These are phyloP conservation scores for Polypedilum pembai DNA, from an alignment of 1,140 invertebrate species.

Conservation along the genomic window DNA sequence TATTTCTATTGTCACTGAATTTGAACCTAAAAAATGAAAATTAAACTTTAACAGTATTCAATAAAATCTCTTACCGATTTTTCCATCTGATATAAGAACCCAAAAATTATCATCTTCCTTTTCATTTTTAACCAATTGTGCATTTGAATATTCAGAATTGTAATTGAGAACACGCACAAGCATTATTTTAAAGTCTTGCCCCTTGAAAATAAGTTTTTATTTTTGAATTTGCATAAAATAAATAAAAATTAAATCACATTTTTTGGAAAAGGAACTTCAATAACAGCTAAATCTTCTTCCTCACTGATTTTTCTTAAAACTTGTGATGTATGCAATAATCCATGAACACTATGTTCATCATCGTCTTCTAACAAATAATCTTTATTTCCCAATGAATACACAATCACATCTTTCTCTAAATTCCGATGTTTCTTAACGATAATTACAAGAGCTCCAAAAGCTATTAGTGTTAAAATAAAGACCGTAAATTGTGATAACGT, in stretches of 20 bases:
- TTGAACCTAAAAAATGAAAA: not conserved
- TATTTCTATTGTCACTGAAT: not conserved
- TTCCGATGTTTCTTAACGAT: not conserved
- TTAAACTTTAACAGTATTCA: not conserved
- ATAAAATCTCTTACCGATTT: not conserved
- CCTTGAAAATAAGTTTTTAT: not conserved
- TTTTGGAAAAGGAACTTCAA: slow-evolving; percentile 5
- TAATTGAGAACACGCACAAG: not conserved
- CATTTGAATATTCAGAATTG: slow-evolving; percentile 8
- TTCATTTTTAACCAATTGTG: not conserved
- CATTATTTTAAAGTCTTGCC: not conserved
- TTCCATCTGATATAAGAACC: not conserved
- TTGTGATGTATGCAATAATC: not conserved
- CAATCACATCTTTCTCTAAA: slow-evolving; percentile 7
- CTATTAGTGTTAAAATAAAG: not conserved
- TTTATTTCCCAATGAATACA: not conserved
- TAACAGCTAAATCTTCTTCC: not conserved
- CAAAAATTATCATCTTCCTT: slow-evolving; percentile 21
- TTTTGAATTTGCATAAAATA: too few species aligned
- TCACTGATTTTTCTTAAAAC: not conserved
- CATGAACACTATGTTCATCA: not conserved
- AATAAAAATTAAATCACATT: not conserved
- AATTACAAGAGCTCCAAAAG: not conserved
- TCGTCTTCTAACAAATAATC: not conserved
- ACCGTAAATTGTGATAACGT: not conserved